Evolutionary conservation across 2,888 invertebrate species (phyloP), one percentile per base, ranked within the genome.

Genomic region (Eristalis pertinax): DNA sequence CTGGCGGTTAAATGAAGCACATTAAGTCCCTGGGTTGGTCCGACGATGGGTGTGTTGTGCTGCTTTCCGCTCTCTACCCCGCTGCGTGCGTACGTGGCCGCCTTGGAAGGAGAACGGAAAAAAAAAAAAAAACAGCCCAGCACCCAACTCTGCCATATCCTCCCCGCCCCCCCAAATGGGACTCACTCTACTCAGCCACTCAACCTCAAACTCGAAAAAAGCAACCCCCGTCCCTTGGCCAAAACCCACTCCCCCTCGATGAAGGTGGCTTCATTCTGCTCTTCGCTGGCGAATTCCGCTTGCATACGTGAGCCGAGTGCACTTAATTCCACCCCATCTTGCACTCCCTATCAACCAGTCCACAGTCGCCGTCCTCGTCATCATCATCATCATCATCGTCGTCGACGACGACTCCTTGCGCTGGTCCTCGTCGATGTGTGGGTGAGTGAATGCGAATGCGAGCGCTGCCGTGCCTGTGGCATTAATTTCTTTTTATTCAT

Each of bases 1-100:
- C 73, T 85, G 83, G 84, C 88, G 84, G 89, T 85, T 89, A 84
- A 81, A 81, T 84, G 76, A 80, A 80, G 79, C 64, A 68, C 84
- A 87, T 87, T 76, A 86, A 78, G 74, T 78, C 70, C 43, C 70
- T 35, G 56, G 50, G 67, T 77, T 41, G 62, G 78, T 83, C 83
- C 74, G 65, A 82, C 74, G 43, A 62, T 70, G 83, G 78, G 78
- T 79, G 78, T 70, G 19, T 8, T 70, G 19, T 8, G 50, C 19
- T 8, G n/a, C 83, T 22, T 78, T 82, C 26, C 41, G 24, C 19
- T 19, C 26, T 35, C 7, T 15, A 19, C 19, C 10, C 38, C 19
- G 56, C 76, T 73, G 72, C 83, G 83, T 86, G 83, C 86, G 83
- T 86, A 83, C 86, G 78, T 86, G 83, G 78, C 82, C 64, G 74